Evolutionary conservation across 1,140 invertebrate species (phyloP), one percentile per base, ranked within the genome.

Genomic region (Mylabris phalerata): DNA sequence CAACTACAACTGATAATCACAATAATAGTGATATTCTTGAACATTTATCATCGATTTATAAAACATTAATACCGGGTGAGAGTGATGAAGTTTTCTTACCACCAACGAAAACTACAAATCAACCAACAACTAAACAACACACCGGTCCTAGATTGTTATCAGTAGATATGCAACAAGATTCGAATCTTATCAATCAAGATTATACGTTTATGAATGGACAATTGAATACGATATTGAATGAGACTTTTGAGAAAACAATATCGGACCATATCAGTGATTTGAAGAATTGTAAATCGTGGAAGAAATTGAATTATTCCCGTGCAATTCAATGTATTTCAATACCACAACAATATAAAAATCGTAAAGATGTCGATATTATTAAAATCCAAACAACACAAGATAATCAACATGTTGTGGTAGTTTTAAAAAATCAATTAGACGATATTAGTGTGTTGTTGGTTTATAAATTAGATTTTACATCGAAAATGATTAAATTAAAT

Each of bases 321-420:
- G 77, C 78, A 2, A 73, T 80, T 39, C 79, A 82, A 63, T 81
- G 79, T 59, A 65, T 82, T 10, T 72, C 68, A 56, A 69, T 82
- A 64, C 79, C 80, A 49, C 56, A 70, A 7, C 69, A 71, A 27
- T 68, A 79, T 45, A 77, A 74, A 39, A 62, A 75, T n/a, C 71
- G 69, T 47, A 72, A 73, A 24, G 75, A 79, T 63, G 69, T 77
- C 41, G 78, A 76, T 63, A 79, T 88, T 11, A 79, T 78, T 1
- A 80, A 84, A 54, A 74, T 86, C 9, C 64, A 84, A 42, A 78
- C 84, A 0, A 83, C 83, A 3, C 81, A 80, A 57, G 84, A 87
- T 63, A 83, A 82, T 13, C 76, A 75, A 54, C 80, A 85, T 72
- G 70, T 88, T 38, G 76, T 87, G 42, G 82, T 87, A 9, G 80